Base-by-base conservation (phyloP, 2,888 invertebrate species). In the Himalopsyche anomala region DNA sequence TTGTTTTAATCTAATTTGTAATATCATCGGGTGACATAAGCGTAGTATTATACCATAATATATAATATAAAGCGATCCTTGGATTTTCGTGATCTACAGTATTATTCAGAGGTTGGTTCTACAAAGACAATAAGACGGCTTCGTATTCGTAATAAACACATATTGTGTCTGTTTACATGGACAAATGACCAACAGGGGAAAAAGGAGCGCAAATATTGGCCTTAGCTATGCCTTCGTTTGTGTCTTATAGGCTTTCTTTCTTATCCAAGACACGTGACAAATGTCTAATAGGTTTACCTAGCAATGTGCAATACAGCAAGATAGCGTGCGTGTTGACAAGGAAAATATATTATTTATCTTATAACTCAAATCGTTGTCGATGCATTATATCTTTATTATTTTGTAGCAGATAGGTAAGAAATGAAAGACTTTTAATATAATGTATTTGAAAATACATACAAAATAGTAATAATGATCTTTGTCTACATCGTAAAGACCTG, bases 131-230 rank as follows among this genome's bases (percentile, higher is more conserved):
- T 81, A 86, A 55, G 81, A 80, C 79, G 81, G 45, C 11, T 74
- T 69, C 56, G 82, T 81, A 69, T 80, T 80, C 84, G 81, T 82
- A 88, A 88, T 88, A 88, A 88, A 88, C 88, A 87, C 87, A 88
- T 85, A 86, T 88, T 86, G 87, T 84, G 87, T 84, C 85, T 84
- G 88, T 81, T 83, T 86, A 86, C 85, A 81, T 79, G 82, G 74
- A 69, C 38, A 85, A 86, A 86, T 80, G 79, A 45, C 83, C 82
- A 74, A 84, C 87, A 79, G 86, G 87, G 85, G 85, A 87, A 81
- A 62, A 83, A 85, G 86, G 45, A 19, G 83, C 69, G 80, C 87
- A 86, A 86, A 87, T 86, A 87, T 87, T 87, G 54, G 84, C 62
- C 82, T 80, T 79, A 42, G 19, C 79, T 40, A 69, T 80, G 81